Conservation (phyloP, 2,888 invertebrate genomes). For the Buathra laborator region DNA sequence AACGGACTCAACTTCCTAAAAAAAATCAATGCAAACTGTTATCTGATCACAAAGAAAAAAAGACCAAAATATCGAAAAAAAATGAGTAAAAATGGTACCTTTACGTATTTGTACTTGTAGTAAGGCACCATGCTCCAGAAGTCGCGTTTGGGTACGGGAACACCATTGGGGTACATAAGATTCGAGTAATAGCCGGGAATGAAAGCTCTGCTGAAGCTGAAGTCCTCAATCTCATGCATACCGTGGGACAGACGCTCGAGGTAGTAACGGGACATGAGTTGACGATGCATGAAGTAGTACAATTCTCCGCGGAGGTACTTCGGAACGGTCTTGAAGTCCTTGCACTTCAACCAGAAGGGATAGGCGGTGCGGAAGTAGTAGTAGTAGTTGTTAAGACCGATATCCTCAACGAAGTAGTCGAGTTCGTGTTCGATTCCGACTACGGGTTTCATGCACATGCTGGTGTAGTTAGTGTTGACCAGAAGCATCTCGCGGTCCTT, state of each 20-base stretch:
- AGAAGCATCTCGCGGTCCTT: constrained; percentile 69
- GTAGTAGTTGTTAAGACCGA: constrained; percentile 89
- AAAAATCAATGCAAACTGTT: background rate
- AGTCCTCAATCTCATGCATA: constrained; percentile 88
- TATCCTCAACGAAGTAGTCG: constrained; percentile 90
- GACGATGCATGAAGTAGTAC: constrained; percentile 89
- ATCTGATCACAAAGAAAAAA: background rate
- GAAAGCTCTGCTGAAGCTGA: constrained; percentile 86
- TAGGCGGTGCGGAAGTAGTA: constrained; percentile 89
- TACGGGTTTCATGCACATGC: constrained; percentile 85
- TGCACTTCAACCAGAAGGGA: constrained; percentile 89
- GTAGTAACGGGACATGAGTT: constrained; percentile 90
- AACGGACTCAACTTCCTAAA: constrained; percentile 76
- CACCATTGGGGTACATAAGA: constrained; percentile 88
- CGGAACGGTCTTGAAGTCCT: constrained; percentile 81
- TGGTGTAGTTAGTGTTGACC: constrained; percentile 88
- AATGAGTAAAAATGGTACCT: constrained; percentile 68
- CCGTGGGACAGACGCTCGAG: constrained; percentile 90
- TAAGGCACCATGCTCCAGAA: constrained; percentile 83
- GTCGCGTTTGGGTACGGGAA: constrained; percentile 87
- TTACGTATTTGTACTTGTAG: constrained; percentile 79
- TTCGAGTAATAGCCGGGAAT: constrained; percentile 88
- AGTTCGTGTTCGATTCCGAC: constrained; percentile 87
- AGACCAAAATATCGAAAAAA: background rate
- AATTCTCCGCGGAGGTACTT: constrained; percentile 89